A percentile compares a stretch with the other conserved stretches of the same genome.
Conservation (phyloP, 2,888 invertebrate species). For the Agrochola macilenta region DNA sequence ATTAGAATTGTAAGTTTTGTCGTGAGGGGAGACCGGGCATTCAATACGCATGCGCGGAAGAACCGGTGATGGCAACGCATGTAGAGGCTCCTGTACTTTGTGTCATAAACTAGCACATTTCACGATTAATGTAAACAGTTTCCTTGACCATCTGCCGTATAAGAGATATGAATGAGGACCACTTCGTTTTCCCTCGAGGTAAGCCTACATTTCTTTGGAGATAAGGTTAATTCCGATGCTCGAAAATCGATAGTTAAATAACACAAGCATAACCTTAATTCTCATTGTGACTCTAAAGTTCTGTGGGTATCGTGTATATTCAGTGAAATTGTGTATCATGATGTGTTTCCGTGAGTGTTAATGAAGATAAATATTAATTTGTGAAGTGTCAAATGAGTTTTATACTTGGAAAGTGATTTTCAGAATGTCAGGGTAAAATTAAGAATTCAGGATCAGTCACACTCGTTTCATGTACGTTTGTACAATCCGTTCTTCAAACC, state of each 20-base stretch:
- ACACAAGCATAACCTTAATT: slow-evolving; percentile 84
- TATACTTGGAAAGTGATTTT: slow-evolving; percentile 22
- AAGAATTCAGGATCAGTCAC: slow-evolving; percentile 28
- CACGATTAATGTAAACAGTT: slow-evolving; percentile 74
- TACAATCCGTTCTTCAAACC: neutral
- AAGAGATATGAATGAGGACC: slow-evolving; percentile 97
- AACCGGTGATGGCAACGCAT: slow-evolving; percentile 67
- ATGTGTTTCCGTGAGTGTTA: slow-evolving; percentile 14
- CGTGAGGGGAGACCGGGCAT: slow-evolving; percentile 67
- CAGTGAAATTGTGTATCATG: slow-evolving; percentile 7
- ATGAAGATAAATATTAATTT: neutral
- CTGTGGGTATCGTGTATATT: neutral
- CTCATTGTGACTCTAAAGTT: slow-evolving; percentile 32
- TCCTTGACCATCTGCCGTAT: slow-evolving; percentile 82
- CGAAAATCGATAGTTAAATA: slow-evolving; percentile 87
- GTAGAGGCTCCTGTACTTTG: slow-evolving; percentile 61
- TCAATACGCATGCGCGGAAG: slow-evolving; percentile 77
- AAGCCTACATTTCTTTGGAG: slow-evolving; percentile 76
- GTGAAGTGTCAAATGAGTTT: slow-evolving; percentile 47
- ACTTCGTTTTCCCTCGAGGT: slow-evolving; percentile 96
- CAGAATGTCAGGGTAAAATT: slow-evolving; percentile 31
- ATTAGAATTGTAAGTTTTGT: slow-evolving; percentile 69
- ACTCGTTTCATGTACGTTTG: neutral
- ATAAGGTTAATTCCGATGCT: slow-evolving; percentile 68
- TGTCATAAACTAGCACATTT: slow-evolving; percentile 61